Evolutionary conservation across 2,888 invertebrate genomes (phyloP).

Genomic region (Scaptomyza reducta): DNA sequence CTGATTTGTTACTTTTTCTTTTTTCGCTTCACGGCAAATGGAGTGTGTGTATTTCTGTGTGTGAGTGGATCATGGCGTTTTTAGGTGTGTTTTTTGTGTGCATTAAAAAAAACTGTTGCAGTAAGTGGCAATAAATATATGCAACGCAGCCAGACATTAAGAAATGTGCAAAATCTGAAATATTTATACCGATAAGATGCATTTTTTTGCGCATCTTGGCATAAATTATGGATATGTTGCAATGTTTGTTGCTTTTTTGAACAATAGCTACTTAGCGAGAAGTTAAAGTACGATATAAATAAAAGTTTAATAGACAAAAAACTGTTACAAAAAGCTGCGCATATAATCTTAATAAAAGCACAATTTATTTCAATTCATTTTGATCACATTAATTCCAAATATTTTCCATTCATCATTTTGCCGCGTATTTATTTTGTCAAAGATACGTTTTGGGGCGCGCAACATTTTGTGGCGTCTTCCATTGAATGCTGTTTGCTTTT

Average conservation of each 20-base stretch:
- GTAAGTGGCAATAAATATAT: slow-evolving; percentile 51
- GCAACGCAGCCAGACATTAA: slow-evolving; percentile 35
- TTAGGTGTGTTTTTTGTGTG: slow-evolving; percentile 24
- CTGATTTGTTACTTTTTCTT: slow-evolving; percentile 3
- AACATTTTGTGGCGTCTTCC: background rate
- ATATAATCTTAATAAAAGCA: no score
- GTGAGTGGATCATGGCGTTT: slow-evolving; percentile 40
- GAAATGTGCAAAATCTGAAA: slow-evolving; percentile 30
- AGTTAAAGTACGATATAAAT: background rate
- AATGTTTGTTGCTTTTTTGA: background rate
- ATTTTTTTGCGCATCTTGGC: background rate
- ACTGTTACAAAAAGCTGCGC: background rate
- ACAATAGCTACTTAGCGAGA: background rate
- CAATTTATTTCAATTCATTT: slow-evolving; percentile 13
- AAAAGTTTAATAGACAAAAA: no score
- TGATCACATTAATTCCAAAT: background rate
- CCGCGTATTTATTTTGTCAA: slow-evolving; percentile 7
- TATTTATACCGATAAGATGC: slow-evolving; percentile 38
- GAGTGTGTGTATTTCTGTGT: slow-evolving; percentile 25
- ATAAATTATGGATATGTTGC: slow-evolving; percentile 11
- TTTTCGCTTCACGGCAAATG: slow-evolving; percentile 23
- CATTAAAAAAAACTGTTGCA: slow-evolving; percentile 57
- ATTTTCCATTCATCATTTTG: slow-evolving; percentile 19
- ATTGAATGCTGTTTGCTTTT: background rate
- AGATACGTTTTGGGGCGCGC: background rate